These are phyloP conservation scores for Sphaeridia pumilis DNA, from an alignment of 2,888 invertebrate species.

Conservation along the genomic window DNA sequence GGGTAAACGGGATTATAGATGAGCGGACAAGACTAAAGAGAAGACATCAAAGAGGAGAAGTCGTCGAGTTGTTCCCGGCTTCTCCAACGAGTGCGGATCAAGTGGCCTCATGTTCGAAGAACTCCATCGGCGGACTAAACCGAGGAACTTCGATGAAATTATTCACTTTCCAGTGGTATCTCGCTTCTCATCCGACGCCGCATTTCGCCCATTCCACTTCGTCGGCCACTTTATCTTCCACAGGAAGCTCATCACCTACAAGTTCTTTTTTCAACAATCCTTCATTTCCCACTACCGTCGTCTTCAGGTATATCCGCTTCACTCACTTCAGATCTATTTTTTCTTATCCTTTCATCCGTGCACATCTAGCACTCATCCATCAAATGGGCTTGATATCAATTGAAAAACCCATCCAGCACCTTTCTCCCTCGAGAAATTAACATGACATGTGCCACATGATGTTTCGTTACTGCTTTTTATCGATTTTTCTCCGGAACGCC, in stretches of 20 bases:
- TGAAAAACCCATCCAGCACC: no score
- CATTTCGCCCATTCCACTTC: no score
- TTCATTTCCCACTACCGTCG: constrained; percentile 25
- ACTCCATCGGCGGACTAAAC: constrained; percentile 31
- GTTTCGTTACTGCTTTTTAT: no score
- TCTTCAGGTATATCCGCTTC: constrained; percentile 32
- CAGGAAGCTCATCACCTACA: background rate
- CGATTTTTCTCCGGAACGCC: no score
- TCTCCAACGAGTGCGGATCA: constrained; percentile 14
- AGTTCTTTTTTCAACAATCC: constrained; percentile 7
- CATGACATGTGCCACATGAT: no score
- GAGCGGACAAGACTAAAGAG: constrained; percentile 24
- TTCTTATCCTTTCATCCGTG: no score
- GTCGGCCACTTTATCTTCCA: background rate
- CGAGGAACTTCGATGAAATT: constrained; percentile 24
- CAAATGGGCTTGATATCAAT: no score
- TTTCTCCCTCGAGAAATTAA: no score
- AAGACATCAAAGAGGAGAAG: constrained; percentile 34
- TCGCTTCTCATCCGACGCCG: constrained; percentile 23
- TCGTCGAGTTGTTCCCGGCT: constrained; percentile 27
- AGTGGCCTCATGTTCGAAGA: constrained; percentile 31
- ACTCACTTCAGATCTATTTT: no score
- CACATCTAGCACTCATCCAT: no score
- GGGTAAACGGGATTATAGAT: constrained; percentile 28
- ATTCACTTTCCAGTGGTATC: constrained; percentile 33